A percentile compares a stretch with the other conserved stretches of the same genome.
phyloP scores from a whole-genome alignment of 2,113 vertebrate species.

The Macquaria australasica region DNA sequence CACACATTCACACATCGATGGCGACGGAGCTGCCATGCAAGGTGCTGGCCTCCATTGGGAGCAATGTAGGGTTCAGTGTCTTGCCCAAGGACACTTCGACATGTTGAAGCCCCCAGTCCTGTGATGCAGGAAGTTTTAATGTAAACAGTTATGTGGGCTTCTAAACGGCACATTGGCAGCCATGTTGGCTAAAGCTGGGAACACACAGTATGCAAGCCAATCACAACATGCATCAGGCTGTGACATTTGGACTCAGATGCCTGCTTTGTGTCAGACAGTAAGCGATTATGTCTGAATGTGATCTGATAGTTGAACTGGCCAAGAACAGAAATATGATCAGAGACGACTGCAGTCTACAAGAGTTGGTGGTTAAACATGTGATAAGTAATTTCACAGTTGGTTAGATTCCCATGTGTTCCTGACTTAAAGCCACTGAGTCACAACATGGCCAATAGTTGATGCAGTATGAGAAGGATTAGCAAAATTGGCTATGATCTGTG shows the following conservation, averaged over 20 bases:
- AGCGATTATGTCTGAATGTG: neutral
- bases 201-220: neutral
- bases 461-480: constrained; percentile 31
- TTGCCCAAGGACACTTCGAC: too few relatives aligned
- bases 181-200: neutral
- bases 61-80: too few relatives aligned
- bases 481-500: constrained; percentile 16
- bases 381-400: constrained; percentile 51
- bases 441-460: constrained; percentile 29
- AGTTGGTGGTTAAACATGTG: constrained; percentile 1
- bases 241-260: neutral
- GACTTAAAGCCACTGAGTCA: constrained; percentile 47
- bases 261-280: constrained; percentile 8
- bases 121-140: neutral
- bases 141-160: neutral
- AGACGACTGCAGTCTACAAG: neutral
- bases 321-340: constrained; percentile 11
- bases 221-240: neutral
- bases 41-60: too few relatives aligned
- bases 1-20: too few relatives aligned
- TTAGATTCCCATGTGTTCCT: constrained; percentile 35
- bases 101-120: too few relatives aligned
- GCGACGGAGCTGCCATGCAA: too few relatives aligned
- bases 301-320: neutral
- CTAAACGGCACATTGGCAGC: neutral